Base-by-base conservation (phyloP, 2,113 vertebrate genomes). In the Gyps fulvus region DNA sequence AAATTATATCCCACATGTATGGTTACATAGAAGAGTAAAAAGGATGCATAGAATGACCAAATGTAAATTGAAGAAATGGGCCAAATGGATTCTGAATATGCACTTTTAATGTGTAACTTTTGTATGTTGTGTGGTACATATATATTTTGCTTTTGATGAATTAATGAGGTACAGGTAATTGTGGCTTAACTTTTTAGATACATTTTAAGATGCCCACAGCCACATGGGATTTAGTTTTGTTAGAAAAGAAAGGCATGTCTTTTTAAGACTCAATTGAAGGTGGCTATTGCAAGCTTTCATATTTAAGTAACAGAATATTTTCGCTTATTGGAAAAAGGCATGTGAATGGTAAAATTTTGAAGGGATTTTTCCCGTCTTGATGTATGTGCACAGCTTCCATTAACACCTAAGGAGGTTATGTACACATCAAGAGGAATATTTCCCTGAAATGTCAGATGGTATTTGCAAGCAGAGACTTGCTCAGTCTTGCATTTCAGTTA, bases 51-150 rank as follows among this genome's bases (percentile, higher is more conserved):
- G 97, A 82, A 97, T 97, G 98, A 98, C 98, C 98, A 98, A 98
- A 98, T 98, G 96, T 97, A 97, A 97, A 98, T 98, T 97, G 97
- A 97, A 97, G 96, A 96, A 98, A 97, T 98, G 98, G 98, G 98
- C 98, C 98, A 98, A 98, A 98, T 98, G 96, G 97, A 97, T 98
- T 97, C 95, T 89, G 93, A 96, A 98, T 98, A 98, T 98, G 98
- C 98, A 98, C 98, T 98, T 98, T 98, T 97, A 98, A 98, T 84
- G 96, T 98, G 98, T 98, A 98, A 98, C 89, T 98, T 98, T 98
- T 98, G 87, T 98, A 98, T 98, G 96, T 97, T 97, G 95, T 98
- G 98, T 98, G 98, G 98, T 98, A 98, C 98, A 98, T 98, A 98
- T 98, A 98, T 98, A 98, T 98, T 98, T 98, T 98, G 95, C 95